Conservation (phyloP, 2,888 invertebrate genomes). For the Pyrrhia umbra region DNA sequence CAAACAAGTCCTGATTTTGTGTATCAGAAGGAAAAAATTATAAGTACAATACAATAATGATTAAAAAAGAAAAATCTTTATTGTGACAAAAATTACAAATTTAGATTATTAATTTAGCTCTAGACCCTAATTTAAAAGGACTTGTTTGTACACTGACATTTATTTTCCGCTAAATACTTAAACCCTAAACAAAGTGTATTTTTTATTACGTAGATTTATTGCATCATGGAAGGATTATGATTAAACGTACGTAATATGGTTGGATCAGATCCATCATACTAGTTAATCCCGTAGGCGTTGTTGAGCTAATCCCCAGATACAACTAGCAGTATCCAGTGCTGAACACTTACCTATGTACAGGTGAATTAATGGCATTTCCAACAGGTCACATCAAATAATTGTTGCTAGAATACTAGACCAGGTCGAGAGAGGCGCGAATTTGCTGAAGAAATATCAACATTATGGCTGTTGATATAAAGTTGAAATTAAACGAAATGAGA, state of each 20-base stretch:
- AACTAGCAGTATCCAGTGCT: constrained; percentile 2
- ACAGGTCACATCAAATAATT: constrained; percentile 14
- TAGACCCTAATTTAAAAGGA: too few relatives aligned
- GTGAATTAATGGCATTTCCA: constrained; percentile 25
- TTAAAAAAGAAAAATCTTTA: too few relatives aligned
- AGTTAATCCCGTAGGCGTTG: constrained; percentile 20
- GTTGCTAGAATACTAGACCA: not conserved
- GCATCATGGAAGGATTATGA: not conserved
- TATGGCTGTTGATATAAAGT: not conserved
- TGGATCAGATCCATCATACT: constrained; percentile 1
- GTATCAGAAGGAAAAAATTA: too few relatives aligned
- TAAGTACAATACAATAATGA: too few relatives aligned
- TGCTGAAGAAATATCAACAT: not conserved
- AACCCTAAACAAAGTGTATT: too few relatives aligned
- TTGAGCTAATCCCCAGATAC: constrained; percentile 30
- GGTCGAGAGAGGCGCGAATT: not conserved
- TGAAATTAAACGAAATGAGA: not conserved
- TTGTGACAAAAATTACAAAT: too few relatives aligned
- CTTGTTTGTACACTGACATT: too few relatives aligned
- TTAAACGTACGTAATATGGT: not conserved
- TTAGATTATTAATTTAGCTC: too few relatives aligned
- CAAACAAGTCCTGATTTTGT: too few relatives aligned
- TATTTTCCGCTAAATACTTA: too few relatives aligned
- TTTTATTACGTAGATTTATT: too few relatives aligned
- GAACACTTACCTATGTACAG: constrained; percentile 3